A percentile compares a stretch with the other conserved stretches of the same genome.
Evolutionary conservation across 2,113 vertebrate genomes (phyloP).

Genomic region (Genyomyrus donnyi): DNA sequence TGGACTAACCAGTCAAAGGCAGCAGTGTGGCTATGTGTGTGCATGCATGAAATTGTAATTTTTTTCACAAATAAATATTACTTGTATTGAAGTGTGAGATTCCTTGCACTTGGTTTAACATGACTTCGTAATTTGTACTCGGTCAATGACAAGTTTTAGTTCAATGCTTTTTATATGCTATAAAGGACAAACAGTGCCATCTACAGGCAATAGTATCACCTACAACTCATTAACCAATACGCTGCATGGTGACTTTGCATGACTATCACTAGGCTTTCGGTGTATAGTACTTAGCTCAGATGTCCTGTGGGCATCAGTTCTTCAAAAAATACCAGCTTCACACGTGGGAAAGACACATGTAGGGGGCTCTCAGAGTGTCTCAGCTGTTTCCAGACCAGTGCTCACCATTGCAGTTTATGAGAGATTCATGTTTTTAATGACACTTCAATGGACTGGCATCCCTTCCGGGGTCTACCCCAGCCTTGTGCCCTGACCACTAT

Average conservation of each 20-base stretch:
- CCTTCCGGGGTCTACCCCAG: neutral
- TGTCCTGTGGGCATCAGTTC: neutral
- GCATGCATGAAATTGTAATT: neutral
- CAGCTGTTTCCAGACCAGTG: neutral
- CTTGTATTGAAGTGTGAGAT: neutral
- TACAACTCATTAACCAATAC: neutral
- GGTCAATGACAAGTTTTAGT: neutral
- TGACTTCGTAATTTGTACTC: neutral
- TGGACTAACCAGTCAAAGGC: neutral
- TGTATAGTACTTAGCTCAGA: neutral
- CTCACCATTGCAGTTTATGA: neutral
- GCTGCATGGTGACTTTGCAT: neutral
- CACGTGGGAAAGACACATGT: neutral
- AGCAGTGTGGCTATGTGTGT: neutral
- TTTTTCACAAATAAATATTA: neutral
- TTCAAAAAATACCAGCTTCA: neutral
- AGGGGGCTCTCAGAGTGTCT: neutral
- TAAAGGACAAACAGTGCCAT: neutral
- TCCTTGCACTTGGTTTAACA: neutral
- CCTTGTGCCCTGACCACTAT: neutral
- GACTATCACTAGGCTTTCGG: neutral
- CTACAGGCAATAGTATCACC: neutral
- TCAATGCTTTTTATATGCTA: neutral
- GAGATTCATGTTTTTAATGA: neutral
- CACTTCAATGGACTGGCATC: neutral